Evolutionary conservation across 2,113 vertebrate species (phyloP).

Genomic region (Ondatra zibethicus): DNA sequence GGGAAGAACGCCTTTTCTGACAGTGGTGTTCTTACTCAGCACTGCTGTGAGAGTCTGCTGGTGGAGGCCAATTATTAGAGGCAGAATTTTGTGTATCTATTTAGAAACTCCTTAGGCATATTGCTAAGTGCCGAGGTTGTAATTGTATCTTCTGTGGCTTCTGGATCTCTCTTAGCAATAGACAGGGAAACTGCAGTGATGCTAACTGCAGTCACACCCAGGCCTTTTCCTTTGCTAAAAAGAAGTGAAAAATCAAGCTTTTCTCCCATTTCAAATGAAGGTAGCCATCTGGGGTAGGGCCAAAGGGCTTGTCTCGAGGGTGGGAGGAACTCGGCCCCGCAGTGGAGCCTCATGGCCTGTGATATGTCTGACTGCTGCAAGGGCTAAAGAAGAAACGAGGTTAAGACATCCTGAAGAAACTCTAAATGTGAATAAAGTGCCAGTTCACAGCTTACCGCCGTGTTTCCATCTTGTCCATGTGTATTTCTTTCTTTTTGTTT

Average conservation of each 20-base stretch:
- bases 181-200: not conserved
- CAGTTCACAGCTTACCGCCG: not conserved
- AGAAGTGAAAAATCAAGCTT: not conserved
- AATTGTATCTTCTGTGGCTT: not conserved
- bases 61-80: not conserved
- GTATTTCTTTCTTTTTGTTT: too few species aligned
- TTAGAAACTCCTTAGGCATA: not conserved
- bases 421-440: not conserved
- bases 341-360: not conserved
- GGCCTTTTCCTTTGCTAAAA: slow-evolving; percentile 27
- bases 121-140: not conserved
- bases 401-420: not conserved
- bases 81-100: not conserved
- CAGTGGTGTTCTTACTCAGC: not conserved
- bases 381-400: not conserved
- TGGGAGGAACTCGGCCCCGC: too few species aligned
- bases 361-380: not conserved
- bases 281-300: not conserved
- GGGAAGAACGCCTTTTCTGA: not conserved
- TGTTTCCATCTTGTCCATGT: too few species aligned
- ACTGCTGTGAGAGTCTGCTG: not conserved
- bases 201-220: not conserved
- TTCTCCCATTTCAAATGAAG: not conserved
- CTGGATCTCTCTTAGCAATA: not conserved
- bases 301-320: not conserved